Base-by-base conservation (phyloP, 2,888 invertebrate species). In the Baccha elongata region DNA sequence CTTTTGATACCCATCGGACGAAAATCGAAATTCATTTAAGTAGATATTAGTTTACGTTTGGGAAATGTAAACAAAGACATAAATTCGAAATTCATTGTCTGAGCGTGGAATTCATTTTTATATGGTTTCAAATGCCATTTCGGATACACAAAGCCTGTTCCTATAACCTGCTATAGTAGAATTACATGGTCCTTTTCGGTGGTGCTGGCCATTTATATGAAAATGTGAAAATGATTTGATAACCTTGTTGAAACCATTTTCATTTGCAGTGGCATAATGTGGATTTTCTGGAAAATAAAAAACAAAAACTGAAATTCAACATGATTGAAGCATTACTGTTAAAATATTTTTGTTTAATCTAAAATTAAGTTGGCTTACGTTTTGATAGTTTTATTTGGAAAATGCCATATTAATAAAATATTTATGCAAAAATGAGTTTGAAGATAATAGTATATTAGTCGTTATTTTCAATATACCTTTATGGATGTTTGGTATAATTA, bases 401-500 rank as follows among this genome's bases (percentile, higher is more conserved):
- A 23, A 3, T 23, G 23, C 23, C 23, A 23, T 4, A 23, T 4
- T 23, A 23, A 23, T 4, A 23, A 23, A 23, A 4, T 23, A 23
- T 4, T 23, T 23, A 23, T 23, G 23, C 23, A 23, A 4, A 23
- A n/a, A n/a, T n/a, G n/a, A n/a, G 23, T 23, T 23, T 23, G 5
- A 23, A 5, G 23, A 5, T 5, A 23, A 4, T 35, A 15, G 32
- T 11, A 32, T 44, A 50, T 19, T 50, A 46, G 65, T 35, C 44
- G 68, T 69, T 65, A 44, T 69, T 19, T 62, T 58, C n/a, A 55
- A 60, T 44, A 52, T 44, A 52, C 35, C 72, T 68, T 89, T 89
- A 89, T 86, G 89, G 89, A 88, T 89, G 89, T 86, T 89, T 89
- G 29, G 89, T 89, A 65, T 89, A 89, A 85, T 90, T 89, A 72